These are phyloP conservation scores for Aurelia aurita DNA, from an alignment of 30 jellyfish, hydroid and myxozoan genomes.

Conservation along the genomic window DNA sequence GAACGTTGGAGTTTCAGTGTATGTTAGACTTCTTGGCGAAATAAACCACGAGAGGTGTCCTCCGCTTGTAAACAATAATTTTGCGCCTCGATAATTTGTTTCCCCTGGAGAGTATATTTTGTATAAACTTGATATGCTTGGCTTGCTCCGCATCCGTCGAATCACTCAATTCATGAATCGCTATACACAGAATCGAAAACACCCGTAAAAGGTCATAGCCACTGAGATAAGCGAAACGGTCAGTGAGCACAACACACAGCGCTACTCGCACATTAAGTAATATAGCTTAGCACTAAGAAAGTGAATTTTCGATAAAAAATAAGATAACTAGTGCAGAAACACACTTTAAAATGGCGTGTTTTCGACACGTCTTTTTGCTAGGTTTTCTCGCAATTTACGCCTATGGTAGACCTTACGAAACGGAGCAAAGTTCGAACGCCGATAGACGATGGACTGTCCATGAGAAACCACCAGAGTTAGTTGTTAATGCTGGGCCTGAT, in stretches of 20 bases:
- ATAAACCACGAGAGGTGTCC: too few species aligned
- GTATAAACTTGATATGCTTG: slow-evolving; percentile 46
- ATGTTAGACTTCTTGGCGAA: too few species aligned
- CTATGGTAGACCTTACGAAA: slow-evolving; percentile 81
- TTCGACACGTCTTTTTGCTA: slow-evolving; percentile 57
- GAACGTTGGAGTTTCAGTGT: too few species aligned
- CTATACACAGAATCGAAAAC: slow-evolving; percentile 30
- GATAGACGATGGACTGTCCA: slow-evolving; percentile 92
- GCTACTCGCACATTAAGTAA: slow-evolving; percentile 24
- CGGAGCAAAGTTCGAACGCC: slow-evolving; percentile 41
- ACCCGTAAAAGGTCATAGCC: slow-evolving; percentile 61
- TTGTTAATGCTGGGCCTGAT: slow-evolving; percentile 96
- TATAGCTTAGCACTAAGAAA: not conserved
- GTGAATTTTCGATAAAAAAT: too few species aligned
- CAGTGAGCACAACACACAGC: slow-evolving; percentile 50
- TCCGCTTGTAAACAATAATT: too few species aligned
- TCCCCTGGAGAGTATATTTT: not conserved
- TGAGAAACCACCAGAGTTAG: slow-evolving; percentile 93
- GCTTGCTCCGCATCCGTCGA: slow-evolving; percentile 45
- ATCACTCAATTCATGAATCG: slow-evolving; percentile 26
- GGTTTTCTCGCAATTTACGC: slow-evolving; percentile 54
- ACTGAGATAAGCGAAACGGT: slow-evolving; percentile 68
- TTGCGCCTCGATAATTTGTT: not conserved
- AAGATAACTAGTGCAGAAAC: too few species aligned
- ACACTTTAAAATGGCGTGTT: slow-evolving; percentile 62